These are phyloP conservation scores for Ectemnius continuus DNA, from an alignment of 2,888 invertebrate species.

Conservation along the genomic window DNA sequence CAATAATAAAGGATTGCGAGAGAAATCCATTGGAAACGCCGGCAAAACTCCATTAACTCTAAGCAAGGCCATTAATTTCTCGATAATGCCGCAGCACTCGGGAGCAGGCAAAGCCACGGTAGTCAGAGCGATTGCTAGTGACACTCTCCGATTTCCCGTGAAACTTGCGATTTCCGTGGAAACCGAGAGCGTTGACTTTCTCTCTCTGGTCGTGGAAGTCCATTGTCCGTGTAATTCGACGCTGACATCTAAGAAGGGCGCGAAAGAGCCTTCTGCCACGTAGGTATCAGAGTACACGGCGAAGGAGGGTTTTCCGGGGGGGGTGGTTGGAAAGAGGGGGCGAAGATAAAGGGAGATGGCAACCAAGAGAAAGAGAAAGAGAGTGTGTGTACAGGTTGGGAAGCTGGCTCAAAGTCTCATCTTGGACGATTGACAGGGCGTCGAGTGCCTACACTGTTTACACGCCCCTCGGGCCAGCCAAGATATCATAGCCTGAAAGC, in stretches of 20 bases:
- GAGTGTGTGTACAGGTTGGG: slow-evolving; percentile 12
- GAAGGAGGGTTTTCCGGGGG: no score
- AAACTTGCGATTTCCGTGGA: slow-evolving; percentile 33
- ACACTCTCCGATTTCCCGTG: slow-evolving; percentile 13
- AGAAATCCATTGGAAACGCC: no score
- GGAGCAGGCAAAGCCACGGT: slow-evolving; percentile 14
- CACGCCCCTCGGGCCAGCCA: slow-evolving; percentile 69
- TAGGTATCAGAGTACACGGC: not conserved
- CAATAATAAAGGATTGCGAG: no score
- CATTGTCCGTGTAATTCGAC: slow-evolving; percentile 57
- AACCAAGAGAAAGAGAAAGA: not conserved
- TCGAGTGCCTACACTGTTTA: slow-evolving; percentile 71
- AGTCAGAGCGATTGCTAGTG: slow-evolving; percentile 21
- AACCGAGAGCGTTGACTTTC: slow-evolving; percentile 26
- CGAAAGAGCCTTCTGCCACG: slow-evolving; percentile 13
- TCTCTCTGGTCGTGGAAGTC: slow-evolving; percentile 22
- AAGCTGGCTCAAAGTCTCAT: slow-evolving; percentile 39
- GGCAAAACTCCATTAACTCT: no score
- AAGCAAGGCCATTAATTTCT: not conserved
- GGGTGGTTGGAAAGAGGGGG: no score
- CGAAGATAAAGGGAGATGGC: not conserved
- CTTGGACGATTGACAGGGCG: slow-evolving; percentile 68
- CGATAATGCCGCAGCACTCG: slow-evolving; percentile 22
- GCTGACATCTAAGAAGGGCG: slow-evolving; percentile 30
- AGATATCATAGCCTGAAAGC: slow-evolving; percentile 62